Conservation (phyloP, 2,888 invertebrate genomes). For the Macrosiphum euphorbiae region DNA sequence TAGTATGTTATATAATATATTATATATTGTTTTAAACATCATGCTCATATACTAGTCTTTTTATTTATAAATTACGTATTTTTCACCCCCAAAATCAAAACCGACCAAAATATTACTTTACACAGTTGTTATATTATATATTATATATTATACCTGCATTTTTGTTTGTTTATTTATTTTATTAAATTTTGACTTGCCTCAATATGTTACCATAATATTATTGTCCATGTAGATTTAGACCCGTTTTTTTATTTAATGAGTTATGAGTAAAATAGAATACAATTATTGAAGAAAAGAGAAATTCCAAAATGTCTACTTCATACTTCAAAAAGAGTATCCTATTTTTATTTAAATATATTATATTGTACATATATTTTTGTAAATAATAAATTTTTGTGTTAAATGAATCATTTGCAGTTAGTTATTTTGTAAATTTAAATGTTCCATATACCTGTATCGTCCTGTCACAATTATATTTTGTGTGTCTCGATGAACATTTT, state of each 20-base stretch:
- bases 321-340: conserved; percentile 60
- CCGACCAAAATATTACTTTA: conserved; percentile 38
- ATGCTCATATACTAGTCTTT: conserved; percentile 56
- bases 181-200: conserved; percentile 60
- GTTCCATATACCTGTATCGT: background rate
- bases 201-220: conserved; percentile 61
- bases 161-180: conserved; percentile 61
- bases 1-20: conserved; percentile 4
- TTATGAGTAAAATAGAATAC: conserved; percentile 41
- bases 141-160: conserved; percentile 39
- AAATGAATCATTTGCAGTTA: conserved; percentile 1
- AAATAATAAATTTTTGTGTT: conserved; percentile 60
- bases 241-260: conserved; percentile 36
- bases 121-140: conserved; percentile 53
- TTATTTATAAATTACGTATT: conserved; percentile 43
- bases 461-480: background rate
- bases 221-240: conserved; percentile 57
- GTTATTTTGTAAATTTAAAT: background rate
- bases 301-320: conserved; percentile 40
- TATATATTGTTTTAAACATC: conserved; percentile 41
- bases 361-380: conserved; percentile 58
- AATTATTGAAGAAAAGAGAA: conserved; percentile 38
- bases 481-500: background rate
- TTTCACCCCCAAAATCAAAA: conserved; percentile 30
- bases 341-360: conserved; percentile 47